A percentile compares a stretch with the other conserved stretches of the same genome.
Evolutionary conservation across 2,113 vertebrate genomes (phyloP).

Genomic region (Gymnarchus niloticus): DNA sequence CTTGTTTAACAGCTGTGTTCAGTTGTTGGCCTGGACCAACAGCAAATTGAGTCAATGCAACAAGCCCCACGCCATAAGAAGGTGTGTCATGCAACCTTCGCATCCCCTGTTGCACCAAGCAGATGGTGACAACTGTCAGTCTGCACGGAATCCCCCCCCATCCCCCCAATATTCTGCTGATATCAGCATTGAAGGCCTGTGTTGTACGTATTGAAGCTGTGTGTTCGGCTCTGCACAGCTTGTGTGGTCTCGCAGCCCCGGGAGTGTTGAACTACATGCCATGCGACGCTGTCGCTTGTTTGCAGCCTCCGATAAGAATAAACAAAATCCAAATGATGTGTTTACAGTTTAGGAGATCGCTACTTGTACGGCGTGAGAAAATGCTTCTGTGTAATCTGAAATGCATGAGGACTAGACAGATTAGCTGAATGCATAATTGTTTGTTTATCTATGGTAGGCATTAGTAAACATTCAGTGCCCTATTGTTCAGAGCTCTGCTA

Average conservation of each 20-base stretch:
- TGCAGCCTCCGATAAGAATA: background rate
- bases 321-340: background rate
- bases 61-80: no score
- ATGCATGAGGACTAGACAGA: background rate
- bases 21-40: background rate
- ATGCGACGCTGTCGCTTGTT: background rate
- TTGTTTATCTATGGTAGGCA: background rate
- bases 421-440: background rate
- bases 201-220: background rate
- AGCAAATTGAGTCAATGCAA: no score
- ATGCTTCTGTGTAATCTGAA: background rate
- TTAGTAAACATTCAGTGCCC: background rate
- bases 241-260: background rate
- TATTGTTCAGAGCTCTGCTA: background rate
- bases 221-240: background rate
- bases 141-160: background rate
- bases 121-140: background rate
- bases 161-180: background rate
- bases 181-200: background rate
- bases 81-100: no score
- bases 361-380: background rate
- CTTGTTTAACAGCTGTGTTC: background rate
- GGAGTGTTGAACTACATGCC: background rate
- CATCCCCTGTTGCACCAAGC: background rate
- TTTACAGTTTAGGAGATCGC: background rate